Evolutionary conservation across 1,140 invertebrate genomes (phyloP), one percentile per base, ranked within the genome.

Genomic region (Oedothorax gibbosus): DNA sequence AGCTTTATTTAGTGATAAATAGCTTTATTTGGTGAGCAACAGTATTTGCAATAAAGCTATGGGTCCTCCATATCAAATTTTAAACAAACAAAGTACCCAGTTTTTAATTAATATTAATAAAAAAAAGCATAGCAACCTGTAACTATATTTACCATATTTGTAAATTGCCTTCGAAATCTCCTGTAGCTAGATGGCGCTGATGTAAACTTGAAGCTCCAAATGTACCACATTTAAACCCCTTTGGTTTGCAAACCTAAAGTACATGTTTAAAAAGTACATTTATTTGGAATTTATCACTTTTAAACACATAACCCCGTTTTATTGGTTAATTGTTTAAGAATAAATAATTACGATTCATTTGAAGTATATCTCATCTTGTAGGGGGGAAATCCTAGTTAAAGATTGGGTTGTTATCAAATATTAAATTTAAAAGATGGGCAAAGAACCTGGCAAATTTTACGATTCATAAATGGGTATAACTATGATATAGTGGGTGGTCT

Each of bases 161-260:
- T 86, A 97, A 89, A 86, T 94, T 93, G 71, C 97, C 97, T 88
- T 95, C 93, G 90, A 98, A 98, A 91, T 98, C 95, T 11, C 97
- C 97, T 65, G 96, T 96, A 2, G 97, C 96, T 77, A 99, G 91
- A 90, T 94, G 92, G 84, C 96, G 92, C 88, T 95, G 93, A 86
- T 94, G 92, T 51, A 96, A 89, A 87, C 92, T 94, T 6, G 96
- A 95, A 0, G 96, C 96, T 84, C 95, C 96, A 91, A 99, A 98
- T 11, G 96, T 97, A 21, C 95, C 95, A 91, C 96, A 98, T 91
- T 98, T 98, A 83, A 98, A 94, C n/a, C 96, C 92, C 87, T 93
- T 93, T 65, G 94, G 92, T 88, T 95, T 94, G 87, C 95, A 94
- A 86, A 94, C 93, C 90, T 93, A 35, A 60, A 69, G 69, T 12